Evolutionary conservation across 2,888 invertebrate genomes (phyloP).

Genomic region (Dendrolimus pini): DNA sequence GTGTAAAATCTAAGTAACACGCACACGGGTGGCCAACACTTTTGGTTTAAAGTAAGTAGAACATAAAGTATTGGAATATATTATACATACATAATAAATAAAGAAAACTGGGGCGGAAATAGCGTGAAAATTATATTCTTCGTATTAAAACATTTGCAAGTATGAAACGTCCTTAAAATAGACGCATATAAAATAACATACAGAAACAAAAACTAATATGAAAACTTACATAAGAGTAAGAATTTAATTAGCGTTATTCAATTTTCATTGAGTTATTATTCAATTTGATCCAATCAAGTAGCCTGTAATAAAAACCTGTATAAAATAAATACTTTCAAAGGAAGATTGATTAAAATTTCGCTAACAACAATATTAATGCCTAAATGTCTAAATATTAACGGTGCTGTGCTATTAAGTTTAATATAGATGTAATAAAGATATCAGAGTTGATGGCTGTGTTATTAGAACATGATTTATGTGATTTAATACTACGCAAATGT

Average conservation of each 20-base stretch:
- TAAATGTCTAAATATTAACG: conserved; percentile 23
- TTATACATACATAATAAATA: no score
- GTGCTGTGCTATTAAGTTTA: conserved; percentile 38
- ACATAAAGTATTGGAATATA: no score
- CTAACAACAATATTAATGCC: conserved; percentile 21
- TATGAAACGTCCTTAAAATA: no score
- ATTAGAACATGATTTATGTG: conserved; percentile 53
- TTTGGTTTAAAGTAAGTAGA: no score
- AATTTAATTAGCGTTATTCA: not conserved
- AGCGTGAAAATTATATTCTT: no score
- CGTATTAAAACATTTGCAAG: no score
- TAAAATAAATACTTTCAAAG: conserved; percentile 7
- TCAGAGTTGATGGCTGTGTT: conserved; percentile 42
- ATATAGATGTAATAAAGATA: conserved; percentile 61
- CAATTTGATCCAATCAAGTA: not conserved
- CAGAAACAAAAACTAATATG: no score
- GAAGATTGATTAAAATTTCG: conserved; percentile 20
- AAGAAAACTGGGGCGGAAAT: no score
- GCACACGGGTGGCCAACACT: no score
- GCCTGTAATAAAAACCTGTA: conserved; percentile 8
- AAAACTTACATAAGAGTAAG: not conserved
- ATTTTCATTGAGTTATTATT: not conserved
- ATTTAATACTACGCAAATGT: conserved; percentile 34
- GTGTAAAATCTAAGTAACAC: no score
- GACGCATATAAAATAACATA: no score